These are phyloP conservation scores for Aethes cnicana DNA, from an alignment of 2,888 invertebrate species.

Conservation along the genomic window DNA sequence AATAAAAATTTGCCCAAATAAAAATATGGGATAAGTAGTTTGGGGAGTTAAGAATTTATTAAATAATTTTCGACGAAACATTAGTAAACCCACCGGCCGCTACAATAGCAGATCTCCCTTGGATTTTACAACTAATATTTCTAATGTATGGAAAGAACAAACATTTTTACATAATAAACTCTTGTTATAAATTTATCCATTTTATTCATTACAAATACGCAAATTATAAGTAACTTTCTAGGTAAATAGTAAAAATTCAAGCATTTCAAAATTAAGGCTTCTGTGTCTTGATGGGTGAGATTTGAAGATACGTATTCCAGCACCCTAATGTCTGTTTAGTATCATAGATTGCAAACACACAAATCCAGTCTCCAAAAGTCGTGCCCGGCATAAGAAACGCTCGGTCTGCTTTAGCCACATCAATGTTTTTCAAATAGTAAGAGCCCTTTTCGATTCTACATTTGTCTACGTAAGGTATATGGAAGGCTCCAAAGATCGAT, in stretches of 20 bases:
- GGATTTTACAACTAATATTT: too few relatives aligned
- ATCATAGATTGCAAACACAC: constrained; percentile 5
- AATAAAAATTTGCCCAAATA: not conserved
- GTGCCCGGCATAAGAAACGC: not conserved
- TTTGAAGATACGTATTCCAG: not conserved
- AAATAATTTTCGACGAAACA: not conserved
- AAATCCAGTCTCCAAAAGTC: constrained; percentile 5
- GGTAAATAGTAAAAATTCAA: too few relatives aligned
- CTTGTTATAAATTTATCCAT: too few relatives aligned
- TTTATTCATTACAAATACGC: too few relatives aligned
- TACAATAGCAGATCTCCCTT: too few relatives aligned
- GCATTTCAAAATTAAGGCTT: too few relatives aligned
- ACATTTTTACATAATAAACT: too few relatives aligned
- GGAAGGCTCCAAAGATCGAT: not conserved
- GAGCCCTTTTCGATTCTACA: not conserved
- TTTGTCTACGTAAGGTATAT: not conserved
- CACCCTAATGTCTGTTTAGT: not conserved
- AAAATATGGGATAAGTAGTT: not conserved
- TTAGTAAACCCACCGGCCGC: too few relatives aligned
- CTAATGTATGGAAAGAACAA: too few relatives aligned
- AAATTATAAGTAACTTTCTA: too few relatives aligned
- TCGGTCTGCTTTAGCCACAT: not conserved
- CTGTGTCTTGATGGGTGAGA: not conserved
- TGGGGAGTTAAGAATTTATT: not conserved
- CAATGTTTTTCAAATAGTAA: not conserved